A percentile compares a stretch with the other conserved stretches of the same genome.
Evolutionary conservation across 2,113 vertebrate species (phyloP).

Genomic region (Noturus placidus): DNA sequence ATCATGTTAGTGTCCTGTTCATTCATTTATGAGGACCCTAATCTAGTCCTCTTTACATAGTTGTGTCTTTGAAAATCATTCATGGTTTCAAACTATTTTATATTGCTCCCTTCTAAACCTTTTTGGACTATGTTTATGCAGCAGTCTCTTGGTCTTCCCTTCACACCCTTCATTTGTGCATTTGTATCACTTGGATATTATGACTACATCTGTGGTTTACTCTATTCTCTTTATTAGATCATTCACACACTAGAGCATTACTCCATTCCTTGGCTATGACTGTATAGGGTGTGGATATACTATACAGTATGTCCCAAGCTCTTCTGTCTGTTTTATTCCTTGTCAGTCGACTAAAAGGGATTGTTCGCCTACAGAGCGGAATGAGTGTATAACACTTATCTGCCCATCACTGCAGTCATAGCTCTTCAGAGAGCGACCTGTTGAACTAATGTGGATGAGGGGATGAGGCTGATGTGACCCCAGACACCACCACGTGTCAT

Average conservation of each 20-base stretch:
- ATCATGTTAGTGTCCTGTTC: not conserved
- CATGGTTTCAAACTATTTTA: not conserved
- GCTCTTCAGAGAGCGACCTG: not conserved
- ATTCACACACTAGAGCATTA: not conserved
- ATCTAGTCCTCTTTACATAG: not conserved
- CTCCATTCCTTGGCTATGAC: not conserved
- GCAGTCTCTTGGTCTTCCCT: not conserved
- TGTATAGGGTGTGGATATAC: not conserved
- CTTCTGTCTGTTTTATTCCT: not conserved
- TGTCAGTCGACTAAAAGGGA: not conserved
- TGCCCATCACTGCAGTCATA: not conserved
- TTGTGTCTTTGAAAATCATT: not conserved
- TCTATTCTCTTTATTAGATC: not conserved
- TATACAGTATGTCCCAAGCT: not conserved
- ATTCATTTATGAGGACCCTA: not conserved
- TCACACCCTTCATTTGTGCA: not conserved
- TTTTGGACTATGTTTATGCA: not conserved
- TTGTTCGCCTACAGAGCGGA: not conserved
- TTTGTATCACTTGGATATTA: not conserved
- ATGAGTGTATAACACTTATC: not conserved
- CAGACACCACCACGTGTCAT: not conserved
- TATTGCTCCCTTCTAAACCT: not conserved
- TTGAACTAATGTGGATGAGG: constrained; percentile 1
- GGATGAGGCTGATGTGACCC: not conserved
- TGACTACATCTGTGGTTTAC: not conserved